Evolutionary conservation across 2,113 vertebrate species (phyloP).

Genomic region (Pao palembangensis): DNA sequence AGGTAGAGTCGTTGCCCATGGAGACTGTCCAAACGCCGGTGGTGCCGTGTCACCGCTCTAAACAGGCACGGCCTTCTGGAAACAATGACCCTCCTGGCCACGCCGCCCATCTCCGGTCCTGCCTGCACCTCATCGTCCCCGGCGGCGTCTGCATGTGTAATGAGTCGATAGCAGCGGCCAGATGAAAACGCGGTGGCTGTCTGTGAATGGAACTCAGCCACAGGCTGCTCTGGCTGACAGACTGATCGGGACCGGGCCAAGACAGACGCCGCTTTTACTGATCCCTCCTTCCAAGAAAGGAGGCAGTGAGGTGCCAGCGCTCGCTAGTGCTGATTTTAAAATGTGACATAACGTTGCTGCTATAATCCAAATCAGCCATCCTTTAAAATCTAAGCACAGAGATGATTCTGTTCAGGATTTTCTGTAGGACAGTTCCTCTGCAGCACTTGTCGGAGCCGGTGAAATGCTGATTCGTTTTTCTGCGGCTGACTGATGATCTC

Average conservation of each 20-base stretch:
- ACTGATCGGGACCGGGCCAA: slow-evolving; percentile 49
- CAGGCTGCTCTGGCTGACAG: slow-evolving; percentile 69
- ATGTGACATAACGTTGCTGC: slow-evolving; percentile 27
- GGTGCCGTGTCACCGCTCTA: slow-evolving; percentile 68
- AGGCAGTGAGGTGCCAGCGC: neutral
- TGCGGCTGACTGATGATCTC: slow-evolving; percentile 56
- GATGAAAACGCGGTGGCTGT: slow-evolving; percentile 57
- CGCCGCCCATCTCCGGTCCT: slow-evolving; percentile 29
- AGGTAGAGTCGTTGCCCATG: slow-evolving; percentile 63
- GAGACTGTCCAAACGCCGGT: slow-evolving; percentile 53
- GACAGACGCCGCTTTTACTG: slow-evolving; percentile 50
- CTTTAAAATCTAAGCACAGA: slow-evolving; percentile 7
- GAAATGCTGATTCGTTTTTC: slow-evolving; percentile 42
- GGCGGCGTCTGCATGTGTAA: slow-evolving; percentile 69
- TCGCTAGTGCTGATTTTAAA: slow-evolving; percentile 35
- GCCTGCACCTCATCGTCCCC: slow-evolving; percentile 36
- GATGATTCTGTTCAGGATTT: slow-evolving; percentile 11
- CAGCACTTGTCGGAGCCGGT: slow-evolving; percentile 16
- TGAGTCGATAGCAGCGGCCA: slow-evolving; percentile 65
- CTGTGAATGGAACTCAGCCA: slow-evolving; percentile 67
- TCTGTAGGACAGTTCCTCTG: neutral
- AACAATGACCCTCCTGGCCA: slow-evolving; percentile 66
- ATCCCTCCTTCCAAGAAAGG: slow-evolving; percentile 53
- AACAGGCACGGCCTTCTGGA: slow-evolving; percentile 49
- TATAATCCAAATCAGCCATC: slow-evolving; percentile 4